Evolutionary conservation across 1,140 invertebrate genomes (phyloP).

Genomic region (Chrysopa pallens): DNA sequence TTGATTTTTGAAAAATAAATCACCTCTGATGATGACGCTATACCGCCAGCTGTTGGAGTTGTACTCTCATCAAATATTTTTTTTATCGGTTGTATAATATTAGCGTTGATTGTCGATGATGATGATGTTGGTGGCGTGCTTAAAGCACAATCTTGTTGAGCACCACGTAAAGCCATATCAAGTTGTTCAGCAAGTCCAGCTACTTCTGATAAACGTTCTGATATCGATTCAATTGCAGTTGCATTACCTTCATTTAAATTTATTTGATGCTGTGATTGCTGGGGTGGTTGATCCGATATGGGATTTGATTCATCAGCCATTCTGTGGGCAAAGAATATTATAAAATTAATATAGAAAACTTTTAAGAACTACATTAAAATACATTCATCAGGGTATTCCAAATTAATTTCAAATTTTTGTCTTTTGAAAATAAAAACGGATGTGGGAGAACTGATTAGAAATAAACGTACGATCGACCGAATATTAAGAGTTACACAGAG

Average conservation of each 20-base stretch:
- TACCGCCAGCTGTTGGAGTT: conserved; percentile 1
- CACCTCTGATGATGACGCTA: conserved; percentile 5
- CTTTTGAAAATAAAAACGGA: too few relatives aligned
- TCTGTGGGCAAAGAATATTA: conserved; percentile 17
- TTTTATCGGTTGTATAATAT: conserved; percentile 2
- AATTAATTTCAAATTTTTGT: too few relatives aligned
- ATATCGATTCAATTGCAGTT: conserved; percentile 43
- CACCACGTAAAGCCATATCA: conserved; percentile 34
- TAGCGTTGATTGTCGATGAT: conserved; percentile 7
- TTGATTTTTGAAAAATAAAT: too few relatives aligned
- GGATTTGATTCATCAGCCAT: background rate
- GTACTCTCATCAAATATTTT: conserved; percentile 9
- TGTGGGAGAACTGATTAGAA: too few relatives aligned
- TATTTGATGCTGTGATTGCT: conserved; percentile 4
- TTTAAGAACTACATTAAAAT: conserved; percentile 4
- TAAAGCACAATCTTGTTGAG: conserved; percentile 20
- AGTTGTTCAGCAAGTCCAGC: conserved; percentile 44
- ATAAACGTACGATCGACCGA: too few relatives aligned
- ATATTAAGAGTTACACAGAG: too few relatives aligned
- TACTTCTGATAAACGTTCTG: conserved; percentile 40
- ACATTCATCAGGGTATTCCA: too few relatives aligned
- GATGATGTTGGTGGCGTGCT: conserved; percentile 10
- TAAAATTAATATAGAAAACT: conserved; percentile 8
- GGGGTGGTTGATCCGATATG: background rate
- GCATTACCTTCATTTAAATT: conserved; percentile 24